Evolutionary conservation across 2,888 invertebrate genomes (phyloP).

Genomic region (Kryphioiulus occultus): DNA sequence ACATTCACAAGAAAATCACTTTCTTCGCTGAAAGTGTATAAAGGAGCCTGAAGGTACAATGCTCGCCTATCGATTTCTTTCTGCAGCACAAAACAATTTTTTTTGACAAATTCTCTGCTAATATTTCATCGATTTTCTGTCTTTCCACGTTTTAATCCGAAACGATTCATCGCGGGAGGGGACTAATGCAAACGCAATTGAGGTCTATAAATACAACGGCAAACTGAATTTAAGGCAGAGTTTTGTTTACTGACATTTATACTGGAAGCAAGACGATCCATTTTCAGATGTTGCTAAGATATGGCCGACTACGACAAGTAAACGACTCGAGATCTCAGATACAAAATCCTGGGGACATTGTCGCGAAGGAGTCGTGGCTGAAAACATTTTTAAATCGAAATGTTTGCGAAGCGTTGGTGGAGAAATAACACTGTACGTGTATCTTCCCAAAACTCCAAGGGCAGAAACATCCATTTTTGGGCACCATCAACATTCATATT

Average conservation of each 20-base stretch:
- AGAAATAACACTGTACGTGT: background rate
- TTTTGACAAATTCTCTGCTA: conserved; percentile 18
- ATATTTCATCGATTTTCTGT: conserved; percentile 22
- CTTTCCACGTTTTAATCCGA: background rate
- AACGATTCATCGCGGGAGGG: background rate
- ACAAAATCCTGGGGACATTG: background rate
- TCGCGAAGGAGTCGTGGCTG: background rate
- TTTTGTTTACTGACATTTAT: background rate
- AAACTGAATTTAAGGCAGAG: background rate
- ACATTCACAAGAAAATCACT: no score
- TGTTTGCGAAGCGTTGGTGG: background rate
- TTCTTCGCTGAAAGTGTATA: no score
- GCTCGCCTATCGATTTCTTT: conserved; percentile 10
- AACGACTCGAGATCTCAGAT: background rate
- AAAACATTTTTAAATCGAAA: background rate
- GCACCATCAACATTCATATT: background rate
- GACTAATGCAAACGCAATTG: conserved; percentile 20
- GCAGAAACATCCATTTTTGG: background rate
- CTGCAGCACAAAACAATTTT: background rate
- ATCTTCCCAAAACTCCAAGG: background rate
- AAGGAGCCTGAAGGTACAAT: background rate
- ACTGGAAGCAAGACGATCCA: background rate
- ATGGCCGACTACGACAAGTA: background rate
- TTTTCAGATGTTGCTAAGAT: background rate
- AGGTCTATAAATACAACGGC: background rate